Evolutionary conservation across 1,140 invertebrate species (phyloP).

Genomic region (Drosophila melanica): DNA sequence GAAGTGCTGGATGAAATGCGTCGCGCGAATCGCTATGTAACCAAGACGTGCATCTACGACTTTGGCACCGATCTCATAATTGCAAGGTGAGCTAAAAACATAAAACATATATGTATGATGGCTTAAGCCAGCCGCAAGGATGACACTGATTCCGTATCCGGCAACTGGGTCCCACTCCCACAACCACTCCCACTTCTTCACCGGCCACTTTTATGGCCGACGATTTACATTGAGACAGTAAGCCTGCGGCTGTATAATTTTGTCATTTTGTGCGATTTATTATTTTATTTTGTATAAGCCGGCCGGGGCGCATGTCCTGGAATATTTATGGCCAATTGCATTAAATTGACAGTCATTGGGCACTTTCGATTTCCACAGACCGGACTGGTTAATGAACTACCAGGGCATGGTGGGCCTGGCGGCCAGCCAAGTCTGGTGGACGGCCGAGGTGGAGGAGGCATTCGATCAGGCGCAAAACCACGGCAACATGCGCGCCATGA

Average conservation of each 20-base stretch:
- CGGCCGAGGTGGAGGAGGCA: slow-evolving; percentile 95
- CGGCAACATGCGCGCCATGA: slow-evolving; percentile 94
- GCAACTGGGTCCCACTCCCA: slow-evolving; percentile 20
- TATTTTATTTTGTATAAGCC: slow-evolving; percentile 75
- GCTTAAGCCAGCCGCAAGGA: slow-evolving; percentile 4
- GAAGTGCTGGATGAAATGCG: slow-evolving; percentile 93
- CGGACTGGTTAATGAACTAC: slow-evolving; percentile 94
- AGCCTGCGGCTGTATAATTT: slow-evolving; percentile 78
- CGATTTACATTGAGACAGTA: slow-evolving; percentile 69
- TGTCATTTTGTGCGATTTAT: slow-evolving; percentile 83
- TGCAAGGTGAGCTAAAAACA: slow-evolving; percentile 76
- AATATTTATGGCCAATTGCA: slow-evolving; percentile 83
- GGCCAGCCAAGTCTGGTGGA: slow-evolving; percentile 96
- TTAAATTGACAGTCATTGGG: slow-evolving; percentile 81
- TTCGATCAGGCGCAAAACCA: slow-evolving; percentile 89
- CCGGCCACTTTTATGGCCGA: slow-evolving; percentile 62
- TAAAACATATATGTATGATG: slow-evolving; percentile 46
- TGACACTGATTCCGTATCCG: neutral
- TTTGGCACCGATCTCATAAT: slow-evolving; percentile 90
- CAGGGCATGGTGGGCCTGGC: slow-evolving; percentile 94
- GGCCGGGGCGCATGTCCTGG: slow-evolving; percentile 49
- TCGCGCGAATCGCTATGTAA: slow-evolving; percentile 91
- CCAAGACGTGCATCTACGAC: slow-evolving; percentile 94
- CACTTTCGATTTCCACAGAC: slow-evolving; percentile 72
- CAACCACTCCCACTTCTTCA: slow-evolving; percentile 15